Evolutionary conservation across 2,888 invertebrate genomes (phyloP).

Genomic region (Agriopis aurantiaria): DNA sequence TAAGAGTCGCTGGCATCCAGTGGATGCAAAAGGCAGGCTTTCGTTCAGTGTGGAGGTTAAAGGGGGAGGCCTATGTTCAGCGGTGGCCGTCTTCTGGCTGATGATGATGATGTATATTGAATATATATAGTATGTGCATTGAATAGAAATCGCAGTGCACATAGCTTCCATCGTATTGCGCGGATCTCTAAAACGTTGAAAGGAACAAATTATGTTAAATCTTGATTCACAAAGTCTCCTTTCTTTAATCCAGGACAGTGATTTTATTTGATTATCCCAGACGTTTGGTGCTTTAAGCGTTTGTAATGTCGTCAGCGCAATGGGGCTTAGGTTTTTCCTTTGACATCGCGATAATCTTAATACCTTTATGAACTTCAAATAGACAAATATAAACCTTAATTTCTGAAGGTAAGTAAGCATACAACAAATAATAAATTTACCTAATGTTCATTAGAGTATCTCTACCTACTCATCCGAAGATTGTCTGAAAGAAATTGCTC

Average conservation of each 20-base stretch:
- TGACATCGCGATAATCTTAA: conserved; percentile 9
- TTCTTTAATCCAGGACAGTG: conserved; percentile 61
- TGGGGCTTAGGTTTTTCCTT: conserved; percentile 6
- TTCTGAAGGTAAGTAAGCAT: background rate
- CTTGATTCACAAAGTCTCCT: conserved; percentile 53
- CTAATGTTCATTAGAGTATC: too few relatives aligned
- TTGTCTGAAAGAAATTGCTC: too few relatives aligned
- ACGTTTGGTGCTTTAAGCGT: conserved; percentile 60
- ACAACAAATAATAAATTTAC: too few relatives aligned
- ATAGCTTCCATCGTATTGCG: background rate
- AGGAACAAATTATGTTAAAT: conserved; percentile 68
- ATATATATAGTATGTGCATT: background rate
- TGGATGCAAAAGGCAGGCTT: too few relatives aligned
- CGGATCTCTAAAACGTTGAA: conserved; percentile 43
- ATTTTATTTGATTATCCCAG: conserved; percentile 70
- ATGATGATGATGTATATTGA: too few relatives aligned
- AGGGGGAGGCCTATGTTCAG: too few relatives aligned
- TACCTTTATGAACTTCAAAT: background rate
- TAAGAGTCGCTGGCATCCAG: too few relatives aligned
- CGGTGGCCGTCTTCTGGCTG: too few relatives aligned
- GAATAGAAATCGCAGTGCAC: background rate
- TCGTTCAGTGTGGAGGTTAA: too few relatives aligned
- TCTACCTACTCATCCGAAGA: too few relatives aligned
- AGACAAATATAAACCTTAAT: background rate
- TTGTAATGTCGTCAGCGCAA: conserved; percentile 46